A percentile compares a stretch with the other conserved stretches of the same genome.
Conservation (phyloP, 2,113 vertebrate species). For the Triplophysa siluroides region DNA sequence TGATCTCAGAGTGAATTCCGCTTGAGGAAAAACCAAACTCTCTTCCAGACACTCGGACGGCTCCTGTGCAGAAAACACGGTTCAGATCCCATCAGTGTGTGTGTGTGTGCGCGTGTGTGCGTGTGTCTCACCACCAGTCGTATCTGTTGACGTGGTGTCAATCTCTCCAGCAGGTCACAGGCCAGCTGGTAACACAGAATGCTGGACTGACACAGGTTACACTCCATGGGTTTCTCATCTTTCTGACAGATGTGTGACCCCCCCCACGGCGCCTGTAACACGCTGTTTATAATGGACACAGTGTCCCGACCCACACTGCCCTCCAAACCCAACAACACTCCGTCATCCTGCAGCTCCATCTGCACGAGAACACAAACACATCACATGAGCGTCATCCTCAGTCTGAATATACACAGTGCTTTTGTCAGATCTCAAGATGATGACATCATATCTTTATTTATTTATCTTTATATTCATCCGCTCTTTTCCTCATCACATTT, state of each 20-base stretch:
- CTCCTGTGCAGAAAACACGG: slow-evolving; percentile 79
- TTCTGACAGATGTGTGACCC: slow-evolving; percentile 97
- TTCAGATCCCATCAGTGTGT: not conserved
- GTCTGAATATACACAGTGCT: not conserved
- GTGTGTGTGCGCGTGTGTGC: not conserved
- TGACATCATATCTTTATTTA: too few relatives aligned
- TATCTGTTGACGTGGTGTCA: slow-evolving; percentile 95
- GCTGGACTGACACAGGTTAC: slow-evolving; percentile 95
- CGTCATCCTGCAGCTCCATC: slow-evolving; percentile 99
- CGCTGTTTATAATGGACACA: slow-evolving; percentile 96
- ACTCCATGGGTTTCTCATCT: slow-evolving; percentile 91
- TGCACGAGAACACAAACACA: slow-evolving; percentile 62
- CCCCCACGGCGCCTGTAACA: slow-evolving; percentile 98
- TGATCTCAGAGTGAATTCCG: slow-evolving; percentile 81
- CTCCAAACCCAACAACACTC: slow-evolving; percentile 92
- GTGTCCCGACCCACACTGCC: slow-evolving; percentile 93
- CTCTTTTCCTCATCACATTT: too few relatives aligned
- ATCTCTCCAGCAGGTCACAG: slow-evolving; percentile 91
- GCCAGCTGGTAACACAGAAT: slow-evolving; percentile 98
- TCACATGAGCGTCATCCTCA: too few relatives aligned
- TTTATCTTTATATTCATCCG: too few relatives aligned
- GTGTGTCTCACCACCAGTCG: slow-evolving; percentile 89
- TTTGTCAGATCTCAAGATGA: too few relatives aligned
- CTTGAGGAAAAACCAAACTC: slow-evolving; percentile 84
- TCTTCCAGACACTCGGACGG: slow-evolving; percentile 94